Conservation (phyloP, 92 coral and sea anemone species). For the Phenganax subtilis region DNA sequence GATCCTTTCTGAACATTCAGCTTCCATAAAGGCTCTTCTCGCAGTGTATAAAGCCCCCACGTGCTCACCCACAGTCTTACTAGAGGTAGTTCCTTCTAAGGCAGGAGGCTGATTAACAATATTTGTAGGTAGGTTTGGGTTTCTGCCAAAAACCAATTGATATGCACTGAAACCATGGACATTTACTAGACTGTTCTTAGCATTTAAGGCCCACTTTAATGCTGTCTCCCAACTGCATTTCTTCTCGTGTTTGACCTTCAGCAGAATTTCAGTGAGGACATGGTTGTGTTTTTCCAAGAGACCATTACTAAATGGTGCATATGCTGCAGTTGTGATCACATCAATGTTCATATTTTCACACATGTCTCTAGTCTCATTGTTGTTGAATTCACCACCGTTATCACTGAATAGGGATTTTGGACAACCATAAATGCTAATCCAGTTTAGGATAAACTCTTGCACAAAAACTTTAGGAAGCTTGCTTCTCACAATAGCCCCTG, state of each 20-base stretch:
- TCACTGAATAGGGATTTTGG: slow-evolving; percentile 11
- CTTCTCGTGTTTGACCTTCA: slow-evolving; percentile 9
- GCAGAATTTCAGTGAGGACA: slow-evolving; percentile 10
- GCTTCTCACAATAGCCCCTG: slow-evolving; percentile 1
- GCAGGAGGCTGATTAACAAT: slow-evolving; percentile 16
- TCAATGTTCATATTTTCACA: slow-evolving; percentile 22
- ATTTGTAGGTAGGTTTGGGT: slow-evolving; percentile 20
- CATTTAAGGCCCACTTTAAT: slow-evolving; percentile 18
- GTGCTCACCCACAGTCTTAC: slow-evolving; percentile 5
- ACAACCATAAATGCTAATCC: slow-evolving; percentile 25
- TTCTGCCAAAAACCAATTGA: slow-evolving; percentile 26
- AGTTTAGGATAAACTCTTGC: background rate
- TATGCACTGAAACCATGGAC: slow-evolving; percentile 26
- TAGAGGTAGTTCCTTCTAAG: background rate
- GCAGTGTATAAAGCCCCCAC: slow-evolving; percentile 16
- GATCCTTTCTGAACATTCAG: slow-evolving; percentile 23
- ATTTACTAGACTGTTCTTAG: slow-evolving; percentile 16
- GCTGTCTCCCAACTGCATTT: slow-evolving; percentile 2
- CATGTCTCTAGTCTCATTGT: slow-evolving; percentile 18
- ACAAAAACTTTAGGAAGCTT: slow-evolving; percentile 14
- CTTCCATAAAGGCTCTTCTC: slow-evolving; percentile 14
- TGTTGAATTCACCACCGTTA: slow-evolving; percentile 25
- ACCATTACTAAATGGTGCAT: slow-evolving; percentile 36
- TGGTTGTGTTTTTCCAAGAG: slow-evolving; percentile 25
- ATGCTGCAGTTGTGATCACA: slow-evolving; percentile 34